phyloP scores from a whole-genome alignment of 1,140 invertebrate species.

The Drosophila takahashii region DNA sequence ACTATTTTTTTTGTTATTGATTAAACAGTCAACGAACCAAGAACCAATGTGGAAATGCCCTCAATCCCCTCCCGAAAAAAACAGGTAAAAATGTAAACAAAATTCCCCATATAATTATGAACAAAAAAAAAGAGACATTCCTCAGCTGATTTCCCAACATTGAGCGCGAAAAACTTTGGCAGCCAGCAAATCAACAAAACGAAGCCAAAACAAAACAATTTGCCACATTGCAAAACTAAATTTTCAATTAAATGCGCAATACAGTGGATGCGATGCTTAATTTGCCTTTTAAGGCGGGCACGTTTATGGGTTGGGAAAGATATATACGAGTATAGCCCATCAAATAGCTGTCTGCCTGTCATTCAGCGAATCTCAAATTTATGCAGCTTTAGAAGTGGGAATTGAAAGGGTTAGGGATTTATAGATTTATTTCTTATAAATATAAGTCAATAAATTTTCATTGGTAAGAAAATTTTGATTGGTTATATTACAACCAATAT shows the following conservation, averaged over 20 bases:
- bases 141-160: conserved; percentile 22
- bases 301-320: conserved; percentile 1
- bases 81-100: conserved; percentile 24
- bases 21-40: conserved; percentile 67
- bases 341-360: neutral
- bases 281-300: conserved; percentile 70
- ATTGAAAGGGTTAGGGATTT: neutral
- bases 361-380: neutral
- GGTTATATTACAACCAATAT: neutral
- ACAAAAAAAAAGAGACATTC: conserved; percentile 25
- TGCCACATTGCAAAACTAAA: conserved; percentile 40
- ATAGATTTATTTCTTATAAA: no score
- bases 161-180: conserved; percentile 39
- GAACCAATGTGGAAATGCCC: conserved; percentile 20
- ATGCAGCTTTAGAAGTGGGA: conserved; percentile 12
- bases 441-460: no score
- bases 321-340: neutral
- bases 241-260: conserved; percentile 50
- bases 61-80: neutral
- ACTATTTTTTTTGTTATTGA: conserved; percentile 57
- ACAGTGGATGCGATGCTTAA: conserved; percentile 46
- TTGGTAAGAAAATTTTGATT: neutral
- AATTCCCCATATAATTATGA: conserved; percentile 51
- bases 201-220: conserved; percentile 32
- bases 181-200: conserved; percentile 20